Evolutionary conservation across 2,113 vertebrate genomes (phyloP).

Genomic region (Cephalopholis sonnerati): DNA sequence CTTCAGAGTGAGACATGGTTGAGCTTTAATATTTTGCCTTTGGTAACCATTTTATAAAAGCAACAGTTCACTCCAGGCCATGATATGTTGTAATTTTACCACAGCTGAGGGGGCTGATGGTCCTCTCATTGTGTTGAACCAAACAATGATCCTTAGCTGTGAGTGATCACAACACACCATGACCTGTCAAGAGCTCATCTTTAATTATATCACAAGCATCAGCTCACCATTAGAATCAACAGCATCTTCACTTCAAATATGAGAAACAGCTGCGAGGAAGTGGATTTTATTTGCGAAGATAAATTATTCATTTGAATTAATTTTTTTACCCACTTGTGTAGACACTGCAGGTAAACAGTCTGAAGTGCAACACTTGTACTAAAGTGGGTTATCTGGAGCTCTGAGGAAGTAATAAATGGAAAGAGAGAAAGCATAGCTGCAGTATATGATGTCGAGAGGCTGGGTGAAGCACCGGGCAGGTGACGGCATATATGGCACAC

Average conservation of each 20-base stretch:
- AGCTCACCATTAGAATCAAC: neutral
- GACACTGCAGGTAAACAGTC: neutral
- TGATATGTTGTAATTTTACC: too few species aligned
- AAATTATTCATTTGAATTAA: neutral
- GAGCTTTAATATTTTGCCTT: too few species aligned
- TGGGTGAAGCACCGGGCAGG: neutral
- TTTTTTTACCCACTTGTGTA: neutral
- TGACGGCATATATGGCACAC: neutral
- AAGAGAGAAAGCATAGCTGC: neutral
- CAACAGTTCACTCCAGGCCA: too few species aligned
- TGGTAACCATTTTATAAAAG: too few species aligned
- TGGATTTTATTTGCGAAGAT: neutral
- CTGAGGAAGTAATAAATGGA: neutral
- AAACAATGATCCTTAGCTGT: too few species aligned
- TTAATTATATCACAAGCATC: neutral
- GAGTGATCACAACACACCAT: too few species aligned
- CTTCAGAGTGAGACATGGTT: too few species aligned
- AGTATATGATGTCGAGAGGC: neutral
- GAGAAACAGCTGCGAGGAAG: neutral
- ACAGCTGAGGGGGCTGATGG: too few species aligned
- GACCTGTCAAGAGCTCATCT: too few species aligned
- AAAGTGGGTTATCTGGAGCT: neutral
- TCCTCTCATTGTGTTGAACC: too few species aligned
- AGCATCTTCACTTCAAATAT: neutral
- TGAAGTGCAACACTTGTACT: neutral